phyloP scores from a whole-genome alignment of 2,113 vertebrate genomes.

The Pedetes capensis region DNA sequence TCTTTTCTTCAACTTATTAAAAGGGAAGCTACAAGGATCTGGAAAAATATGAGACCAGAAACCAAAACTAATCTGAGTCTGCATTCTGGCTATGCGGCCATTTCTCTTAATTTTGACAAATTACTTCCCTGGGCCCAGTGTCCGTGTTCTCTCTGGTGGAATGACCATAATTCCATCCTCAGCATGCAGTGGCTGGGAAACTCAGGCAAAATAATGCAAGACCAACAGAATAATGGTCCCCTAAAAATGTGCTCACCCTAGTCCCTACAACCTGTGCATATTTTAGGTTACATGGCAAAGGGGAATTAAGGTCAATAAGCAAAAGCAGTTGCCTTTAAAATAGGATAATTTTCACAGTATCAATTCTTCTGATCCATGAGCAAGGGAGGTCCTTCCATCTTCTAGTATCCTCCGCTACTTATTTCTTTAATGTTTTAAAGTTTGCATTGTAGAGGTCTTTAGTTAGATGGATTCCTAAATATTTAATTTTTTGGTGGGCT shows the following conservation, averaged over 20 bases:
- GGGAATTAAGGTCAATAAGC: not conserved
- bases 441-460: no score
- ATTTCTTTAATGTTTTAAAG: no score
- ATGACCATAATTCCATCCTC: not conserved
- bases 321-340: not conserved
- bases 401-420: no score
- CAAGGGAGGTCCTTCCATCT: no score
- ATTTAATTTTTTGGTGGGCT: no score
- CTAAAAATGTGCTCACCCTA: not conserved
- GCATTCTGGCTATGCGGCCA: not conserved
- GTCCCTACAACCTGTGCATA: not conserved
- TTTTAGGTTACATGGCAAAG: not conserved
- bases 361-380: no score
- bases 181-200: not conserved
- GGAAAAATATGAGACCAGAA: not conserved
- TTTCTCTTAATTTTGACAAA: not conserved
- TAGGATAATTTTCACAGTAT: no score
- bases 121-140: not conserved
- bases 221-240: not conserved
- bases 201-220: not conserved
- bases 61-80: not conserved
- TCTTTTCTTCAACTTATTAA: not conserved
- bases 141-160: not conserved
- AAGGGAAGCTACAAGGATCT: not conserved
- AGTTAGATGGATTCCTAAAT: no score